Conservation (phyloP, 1,140 invertebrate genomes). For the Polypedilum vanderplanki region DNA sequence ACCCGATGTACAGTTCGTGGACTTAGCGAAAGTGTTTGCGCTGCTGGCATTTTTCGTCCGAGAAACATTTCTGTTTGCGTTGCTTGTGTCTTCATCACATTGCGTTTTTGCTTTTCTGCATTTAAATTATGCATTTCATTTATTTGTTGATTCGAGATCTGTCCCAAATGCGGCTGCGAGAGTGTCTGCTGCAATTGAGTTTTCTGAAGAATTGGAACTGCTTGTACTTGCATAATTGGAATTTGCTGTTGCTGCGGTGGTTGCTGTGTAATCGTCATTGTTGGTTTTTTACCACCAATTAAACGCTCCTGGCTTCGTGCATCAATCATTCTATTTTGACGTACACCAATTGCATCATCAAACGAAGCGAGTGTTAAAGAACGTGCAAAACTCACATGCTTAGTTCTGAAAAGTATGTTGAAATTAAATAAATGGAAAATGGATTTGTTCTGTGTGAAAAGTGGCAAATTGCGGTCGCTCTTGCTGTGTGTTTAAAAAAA, state of each 20-base stretch:
- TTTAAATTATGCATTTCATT: constrained; percentile 38
- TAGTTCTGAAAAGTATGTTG: constrained; percentile 51
- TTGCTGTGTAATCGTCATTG: constrained; percentile 36
- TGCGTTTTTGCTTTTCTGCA: constrained; percentile 72
- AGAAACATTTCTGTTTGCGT: constrained; percentile 79
- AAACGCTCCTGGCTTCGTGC: constrained; percentile 62
- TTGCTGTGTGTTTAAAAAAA: no score
- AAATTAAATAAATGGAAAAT: constrained; percentile 35
- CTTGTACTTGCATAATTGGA: constrained; percentile 31
- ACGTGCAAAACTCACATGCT: constrained; percentile 85
- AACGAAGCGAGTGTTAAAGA: constrained; percentile 77
- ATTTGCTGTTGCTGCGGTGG: constrained; percentile 33
- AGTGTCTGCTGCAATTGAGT: constrained; percentile 20
- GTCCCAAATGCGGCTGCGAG: constrained; percentile 11
- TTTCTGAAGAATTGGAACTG: neutral
- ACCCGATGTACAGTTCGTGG: constrained; percentile 62
- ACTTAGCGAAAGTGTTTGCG: constrained; percentile 68
- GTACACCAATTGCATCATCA: constrained; percentile 53
- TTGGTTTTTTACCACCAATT: constrained; percentile 54
- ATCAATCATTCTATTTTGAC: constrained; percentile 45
- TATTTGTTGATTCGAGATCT: constrained; percentile 35
- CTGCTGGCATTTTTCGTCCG: constrained; percentile 58
- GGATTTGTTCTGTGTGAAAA: no score
- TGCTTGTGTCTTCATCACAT: constrained; percentile 84
- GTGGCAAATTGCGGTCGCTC: no score